phyloP scores from a whole-genome alignment of 2,797 vertebrate species.

The Clarias fuscus region DNA sequence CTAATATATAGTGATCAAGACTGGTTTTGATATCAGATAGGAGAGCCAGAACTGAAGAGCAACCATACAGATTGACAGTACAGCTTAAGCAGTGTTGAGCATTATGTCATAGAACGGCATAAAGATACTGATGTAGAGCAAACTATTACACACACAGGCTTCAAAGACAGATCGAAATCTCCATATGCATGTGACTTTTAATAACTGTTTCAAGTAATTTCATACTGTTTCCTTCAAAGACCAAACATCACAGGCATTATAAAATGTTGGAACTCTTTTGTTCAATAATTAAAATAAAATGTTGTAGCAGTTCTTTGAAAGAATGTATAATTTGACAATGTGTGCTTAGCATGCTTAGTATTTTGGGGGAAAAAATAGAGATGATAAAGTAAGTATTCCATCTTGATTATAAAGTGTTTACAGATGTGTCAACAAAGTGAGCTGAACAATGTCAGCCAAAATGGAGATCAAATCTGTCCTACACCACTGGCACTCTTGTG shows the following conservation, averaged over 20 bases:
- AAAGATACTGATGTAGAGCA: not conserved
- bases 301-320: too few species aligned
- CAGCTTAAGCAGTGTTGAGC: not conserved
- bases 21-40: not conserved
- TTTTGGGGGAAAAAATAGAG: not conserved
- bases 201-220: not conserved
- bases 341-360: not conserved
- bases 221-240: not conserved
- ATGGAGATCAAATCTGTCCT: too few species aligned
- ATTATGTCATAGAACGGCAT: not conserved
- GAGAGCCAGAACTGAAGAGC: not conserved
- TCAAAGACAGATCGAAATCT: not conserved
- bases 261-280: not conserved
- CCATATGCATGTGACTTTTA: not conserved
- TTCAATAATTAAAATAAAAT: not conserved
- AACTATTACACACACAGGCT: not conserved
- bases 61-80: not conserved
- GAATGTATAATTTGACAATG: not conserved
- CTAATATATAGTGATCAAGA: too few species aligned
- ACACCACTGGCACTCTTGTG: too few species aligned
- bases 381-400: not conserved
- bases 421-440: not conserved
- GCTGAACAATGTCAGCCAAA: too few species aligned
- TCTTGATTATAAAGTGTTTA: not conserved
- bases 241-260: not conserved